Percentiles rank a stretch among this genome's conserved stretches.
Evolutionary conservation across 2,113 vertebrate species (phyloP).

Genomic region (Callaeas wilsoni): DNA sequence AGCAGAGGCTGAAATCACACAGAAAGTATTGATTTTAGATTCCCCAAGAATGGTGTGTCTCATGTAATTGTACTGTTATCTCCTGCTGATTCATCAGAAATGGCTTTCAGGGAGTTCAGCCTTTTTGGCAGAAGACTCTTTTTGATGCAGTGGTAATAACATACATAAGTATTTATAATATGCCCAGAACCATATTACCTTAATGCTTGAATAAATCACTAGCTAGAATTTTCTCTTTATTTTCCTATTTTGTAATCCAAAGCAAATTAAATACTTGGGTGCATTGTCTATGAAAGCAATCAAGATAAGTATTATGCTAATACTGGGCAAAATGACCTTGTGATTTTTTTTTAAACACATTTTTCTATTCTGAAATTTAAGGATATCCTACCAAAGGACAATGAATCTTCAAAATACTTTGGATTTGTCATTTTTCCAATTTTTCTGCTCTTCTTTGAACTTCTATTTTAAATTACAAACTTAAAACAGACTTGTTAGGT

Average conservation of each 20-base stretch:
- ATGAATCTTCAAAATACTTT: background rate
- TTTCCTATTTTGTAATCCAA: background rate
- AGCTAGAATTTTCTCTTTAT: background rate
- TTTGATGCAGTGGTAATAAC: background rate
- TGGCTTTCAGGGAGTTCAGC: background rate
- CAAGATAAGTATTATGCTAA: background rate
- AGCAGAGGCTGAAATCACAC: background rate
- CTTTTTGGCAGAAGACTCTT: background rate
- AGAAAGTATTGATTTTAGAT: background rate
- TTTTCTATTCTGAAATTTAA: background rate
- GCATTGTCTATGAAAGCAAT: background rate
- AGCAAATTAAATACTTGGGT: background rate
- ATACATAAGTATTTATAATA: background rate
- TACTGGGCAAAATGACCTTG: background rate
- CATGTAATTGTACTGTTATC: background rate
- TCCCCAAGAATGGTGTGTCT: background rate
- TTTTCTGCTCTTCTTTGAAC: background rate
- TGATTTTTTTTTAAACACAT: background rate
- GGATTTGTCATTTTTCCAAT: background rate
- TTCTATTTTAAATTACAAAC: background rate
- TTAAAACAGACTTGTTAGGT: background rate
- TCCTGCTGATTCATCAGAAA: conserved; percentile 17
- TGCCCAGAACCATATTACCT: background rate
- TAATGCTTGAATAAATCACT: background rate
- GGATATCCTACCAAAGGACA: background rate